Percentiles rank a stretch among this genome's conserved stretches.
Conservation (phyloP, 53 echinoderm and acorn worm genomes). For the Patiria pectinifera region DNA sequence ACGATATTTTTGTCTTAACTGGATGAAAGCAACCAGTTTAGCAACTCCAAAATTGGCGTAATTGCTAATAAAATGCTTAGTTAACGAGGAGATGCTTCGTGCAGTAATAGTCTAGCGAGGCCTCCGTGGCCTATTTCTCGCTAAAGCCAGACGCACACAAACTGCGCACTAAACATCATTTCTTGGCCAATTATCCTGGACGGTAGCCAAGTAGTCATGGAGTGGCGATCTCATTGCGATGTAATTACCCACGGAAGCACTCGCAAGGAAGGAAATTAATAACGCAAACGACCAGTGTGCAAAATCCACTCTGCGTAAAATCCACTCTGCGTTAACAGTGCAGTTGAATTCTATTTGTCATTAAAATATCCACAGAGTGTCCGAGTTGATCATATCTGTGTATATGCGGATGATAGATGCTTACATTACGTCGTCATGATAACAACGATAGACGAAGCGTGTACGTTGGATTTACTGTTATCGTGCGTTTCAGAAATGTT, state of each 20-base stretch:
- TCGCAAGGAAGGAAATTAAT: not conserved
- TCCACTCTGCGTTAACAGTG: not conserved
- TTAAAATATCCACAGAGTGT: no score
- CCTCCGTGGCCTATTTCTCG: not conserved
- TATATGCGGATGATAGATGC: no score
- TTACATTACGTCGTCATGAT: no score
- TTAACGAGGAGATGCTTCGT: no score
- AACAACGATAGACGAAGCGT: no score
- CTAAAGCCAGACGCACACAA: not conserved
- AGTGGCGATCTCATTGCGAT: not conserved
- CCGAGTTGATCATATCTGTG: not conserved
- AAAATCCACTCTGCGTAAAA: not conserved
- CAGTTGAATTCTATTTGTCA: no score
- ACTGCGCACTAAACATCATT: not conserved
- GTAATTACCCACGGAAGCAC: constrained; percentile 11
- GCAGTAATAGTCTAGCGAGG: not conserved
- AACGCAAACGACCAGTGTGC: not conserved
- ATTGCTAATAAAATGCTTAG: not conserved
- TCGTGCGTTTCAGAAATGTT: no score
- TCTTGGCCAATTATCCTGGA: not conserved
- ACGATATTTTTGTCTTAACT: no score
- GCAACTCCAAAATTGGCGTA: not conserved
- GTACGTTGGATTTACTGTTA: no score
- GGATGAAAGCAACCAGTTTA: no score
- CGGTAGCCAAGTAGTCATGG: not conserved